A percentile compares a stretch with the other conserved stretches of the same genome.
Conservation (phyloP, 2,888 invertebrate species). For the Drosophila dives region DNA sequence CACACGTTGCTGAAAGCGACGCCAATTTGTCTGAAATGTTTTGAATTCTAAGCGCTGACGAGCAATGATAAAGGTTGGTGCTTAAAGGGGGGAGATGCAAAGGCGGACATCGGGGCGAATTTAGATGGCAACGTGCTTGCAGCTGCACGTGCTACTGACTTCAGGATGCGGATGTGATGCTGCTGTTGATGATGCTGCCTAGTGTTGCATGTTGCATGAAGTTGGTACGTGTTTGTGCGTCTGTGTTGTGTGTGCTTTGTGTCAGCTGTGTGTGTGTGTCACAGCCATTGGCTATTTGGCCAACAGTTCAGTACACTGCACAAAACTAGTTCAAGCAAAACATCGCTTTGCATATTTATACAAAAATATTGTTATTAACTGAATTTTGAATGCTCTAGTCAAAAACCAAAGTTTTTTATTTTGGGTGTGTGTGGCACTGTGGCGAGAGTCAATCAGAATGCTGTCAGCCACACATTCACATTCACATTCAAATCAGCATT, state of each 20-base stretch:
- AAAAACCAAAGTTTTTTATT: background rate
- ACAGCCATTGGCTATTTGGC: constrained; percentile 39
- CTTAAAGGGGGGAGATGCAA: background rate
- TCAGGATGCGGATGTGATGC: constrained; percentile 56
- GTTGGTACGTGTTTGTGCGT: constrained; percentile 14
- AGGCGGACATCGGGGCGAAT: constrained; percentile 21
- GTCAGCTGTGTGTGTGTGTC: constrained; percentile 7
- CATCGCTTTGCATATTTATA: background rate
- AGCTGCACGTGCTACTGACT: constrained; percentile 40
- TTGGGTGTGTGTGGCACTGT: constrained; percentile 23
- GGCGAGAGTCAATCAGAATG: background rate
- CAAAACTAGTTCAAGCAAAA: background rate
- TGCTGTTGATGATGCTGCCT: constrained; percentile 1
- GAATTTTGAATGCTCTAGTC: background rate
- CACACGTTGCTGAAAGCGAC: constrained; percentile 78
- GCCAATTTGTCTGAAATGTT: constrained; percentile 80
- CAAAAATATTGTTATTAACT: background rate
- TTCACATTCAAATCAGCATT: constrained; percentile 44
- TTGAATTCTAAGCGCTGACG: constrained; percentile 71
- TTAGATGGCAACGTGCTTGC: constrained; percentile 47
- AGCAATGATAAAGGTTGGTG: constrained; percentile 7
- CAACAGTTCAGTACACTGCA: constrained; percentile 9
- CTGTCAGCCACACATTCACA: constrained; percentile 17
- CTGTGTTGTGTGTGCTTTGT: constrained; percentile 27
- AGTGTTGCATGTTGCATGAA: constrained; percentile 10